These are phyloP conservation scores for Pachyramphus minor DNA, from an alignment of 2,113 vertebrate genomes.

Conservation along the genomic window DNA sequence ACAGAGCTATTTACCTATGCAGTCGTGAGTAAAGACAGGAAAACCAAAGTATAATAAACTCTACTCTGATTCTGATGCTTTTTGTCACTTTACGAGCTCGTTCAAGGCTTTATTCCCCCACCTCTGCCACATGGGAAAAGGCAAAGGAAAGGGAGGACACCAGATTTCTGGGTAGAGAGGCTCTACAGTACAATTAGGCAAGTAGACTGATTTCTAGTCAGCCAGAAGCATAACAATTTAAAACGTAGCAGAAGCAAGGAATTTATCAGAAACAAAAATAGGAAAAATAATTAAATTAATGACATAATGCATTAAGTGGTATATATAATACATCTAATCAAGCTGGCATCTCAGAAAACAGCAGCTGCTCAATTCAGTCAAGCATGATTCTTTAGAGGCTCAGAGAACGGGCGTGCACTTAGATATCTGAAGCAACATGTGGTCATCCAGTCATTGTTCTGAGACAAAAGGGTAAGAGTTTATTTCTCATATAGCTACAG, in stretches of 20 bases:
- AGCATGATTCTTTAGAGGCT: background rate
- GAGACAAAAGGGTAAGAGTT: background rate
- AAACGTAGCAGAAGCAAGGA: background rate
- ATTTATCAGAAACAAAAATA: background rate
- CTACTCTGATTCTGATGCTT: background rate
- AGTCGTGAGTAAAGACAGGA: background rate
- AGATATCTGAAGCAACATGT: background rate
- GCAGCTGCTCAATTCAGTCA: constrained; percentile 24
- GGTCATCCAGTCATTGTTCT: background rate
- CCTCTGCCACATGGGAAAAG: background rate
- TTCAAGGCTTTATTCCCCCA: background rate
- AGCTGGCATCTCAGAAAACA: background rate
- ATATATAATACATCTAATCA: background rate
- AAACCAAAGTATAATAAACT: background rate
- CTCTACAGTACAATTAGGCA: background rate
- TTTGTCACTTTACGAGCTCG: background rate
- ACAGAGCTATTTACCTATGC: background rate
- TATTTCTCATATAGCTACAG: background rate
- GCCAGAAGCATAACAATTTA: background rate
- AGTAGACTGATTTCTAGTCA: background rate
- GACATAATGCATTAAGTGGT: background rate
- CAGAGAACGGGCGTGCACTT: background rate
- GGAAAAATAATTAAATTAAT: background rate
- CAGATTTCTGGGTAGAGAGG: background rate
- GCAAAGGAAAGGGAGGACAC: background rate